Percentiles rank a stretch among this genome's conserved stretches.
Conservation (phyloP, 2,113 vertebrate species). For the Pelecanus crispus region DNA sequence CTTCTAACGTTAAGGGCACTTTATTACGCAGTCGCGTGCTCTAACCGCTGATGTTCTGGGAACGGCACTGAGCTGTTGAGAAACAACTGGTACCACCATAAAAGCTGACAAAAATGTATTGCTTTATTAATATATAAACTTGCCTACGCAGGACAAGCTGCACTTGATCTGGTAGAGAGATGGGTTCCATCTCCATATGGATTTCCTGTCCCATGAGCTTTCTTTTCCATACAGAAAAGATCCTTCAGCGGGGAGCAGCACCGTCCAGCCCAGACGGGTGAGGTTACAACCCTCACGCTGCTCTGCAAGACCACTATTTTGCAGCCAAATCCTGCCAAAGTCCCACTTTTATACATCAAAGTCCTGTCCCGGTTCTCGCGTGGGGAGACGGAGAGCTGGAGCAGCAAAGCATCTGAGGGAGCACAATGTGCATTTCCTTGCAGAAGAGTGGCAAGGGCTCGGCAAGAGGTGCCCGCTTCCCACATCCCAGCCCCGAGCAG, state of each 20-base stretch:
- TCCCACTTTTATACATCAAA: rapidly evolving
- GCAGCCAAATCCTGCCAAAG: not conserved
- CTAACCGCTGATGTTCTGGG: not conserved
- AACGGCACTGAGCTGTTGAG: not conserved
- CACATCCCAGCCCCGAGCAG: not conserved
- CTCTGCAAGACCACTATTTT: not conserved
- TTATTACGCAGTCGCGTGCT: not conserved
- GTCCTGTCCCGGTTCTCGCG: rapidly evolving
- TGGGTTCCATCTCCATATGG: rapidly evolving
- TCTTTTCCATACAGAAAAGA: not conserved
- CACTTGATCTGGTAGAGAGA: not conserved
- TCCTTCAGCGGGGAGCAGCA: not conserved
- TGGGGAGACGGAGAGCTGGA: rapidly evolving
- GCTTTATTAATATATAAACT: too few species aligned
- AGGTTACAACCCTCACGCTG: not conserved
- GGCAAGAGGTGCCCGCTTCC: not conserved
- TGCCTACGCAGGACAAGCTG: not conserved
- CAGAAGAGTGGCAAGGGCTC: too few species aligned
- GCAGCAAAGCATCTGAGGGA: not conserved
- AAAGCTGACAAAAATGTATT: not conserved
- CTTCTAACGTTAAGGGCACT: too few species aligned
- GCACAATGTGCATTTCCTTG: rapidly evolving
- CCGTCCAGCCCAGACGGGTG: not conserved
- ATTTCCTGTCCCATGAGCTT: not conserved
- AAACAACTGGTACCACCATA: too few species aligned